These are phyloP conservation scores for Drosophila paulistorum DNA, from an alignment of 1,140 invertebrate genomes.

Conservation along the genomic window DNA sequence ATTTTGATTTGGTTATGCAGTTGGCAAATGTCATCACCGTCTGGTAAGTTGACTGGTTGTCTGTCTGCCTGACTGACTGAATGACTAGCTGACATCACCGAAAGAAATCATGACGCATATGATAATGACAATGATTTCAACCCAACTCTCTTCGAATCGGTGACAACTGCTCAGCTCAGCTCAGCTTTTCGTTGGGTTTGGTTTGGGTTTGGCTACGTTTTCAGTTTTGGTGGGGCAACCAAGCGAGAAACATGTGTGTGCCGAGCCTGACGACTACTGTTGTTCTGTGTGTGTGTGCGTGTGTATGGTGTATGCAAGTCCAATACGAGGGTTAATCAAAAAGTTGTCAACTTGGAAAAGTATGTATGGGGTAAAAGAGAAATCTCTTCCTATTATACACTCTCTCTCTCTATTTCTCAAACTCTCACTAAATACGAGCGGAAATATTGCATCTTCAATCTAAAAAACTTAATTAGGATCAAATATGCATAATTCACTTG, in stretches of 20 bases:
- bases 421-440: no score
- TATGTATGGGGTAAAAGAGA: no score
- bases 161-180: constrained; percentile 57
- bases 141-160: constrained; percentile 40
- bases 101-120: constrained; percentile 75
- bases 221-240: constrained; percentile 39
- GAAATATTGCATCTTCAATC: no score
- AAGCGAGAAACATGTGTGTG: constrained; percentile 66
- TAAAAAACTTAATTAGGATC: no score
- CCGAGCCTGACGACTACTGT: constrained; percentile 18
- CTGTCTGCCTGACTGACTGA: neutral
- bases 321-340: neutral
- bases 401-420: no score
- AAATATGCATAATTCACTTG: no score
- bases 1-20: neutral
- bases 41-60: constrained; percentile 29
- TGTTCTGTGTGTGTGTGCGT: neutral
- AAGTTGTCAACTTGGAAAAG: neutral
- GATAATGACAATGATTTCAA: constrained; percentile 77
- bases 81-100: constrained; percentile 47
- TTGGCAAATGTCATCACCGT: constrained; percentile 53
- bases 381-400: no score
- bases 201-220: neutral
- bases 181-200: neutral
- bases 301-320: no score